Evolutionary conservation across 2,113 vertebrate genomes (phyloP).

Genomic region (Solenodon paradoxus): DNA sequence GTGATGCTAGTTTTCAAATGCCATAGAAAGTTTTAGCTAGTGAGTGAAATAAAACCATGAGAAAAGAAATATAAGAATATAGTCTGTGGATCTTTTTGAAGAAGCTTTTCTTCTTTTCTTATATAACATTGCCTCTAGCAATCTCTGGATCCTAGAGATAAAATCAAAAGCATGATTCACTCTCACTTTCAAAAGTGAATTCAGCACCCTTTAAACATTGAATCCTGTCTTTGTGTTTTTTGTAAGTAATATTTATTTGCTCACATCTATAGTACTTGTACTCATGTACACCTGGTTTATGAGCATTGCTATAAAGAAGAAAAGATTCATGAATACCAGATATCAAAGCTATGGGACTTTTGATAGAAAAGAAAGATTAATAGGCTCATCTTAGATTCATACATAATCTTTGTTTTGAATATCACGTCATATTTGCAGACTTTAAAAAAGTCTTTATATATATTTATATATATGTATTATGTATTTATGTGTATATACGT

Average conservation of each 20-base stretch:
- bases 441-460: too few relatives aligned
- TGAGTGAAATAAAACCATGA: constrained; percentile 71
- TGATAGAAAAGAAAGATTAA: background rate
- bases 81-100: constrained; percentile 71
- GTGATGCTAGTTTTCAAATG: constrained; percentile 48
- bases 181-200: constrained; percentile 59
- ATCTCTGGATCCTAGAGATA: constrained; percentile 50
- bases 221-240: constrained; percentile 29
- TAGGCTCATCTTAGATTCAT: background rate
- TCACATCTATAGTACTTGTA: background rate
- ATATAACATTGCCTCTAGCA: constrained; percentile 59
- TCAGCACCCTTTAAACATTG: constrained; percentile 38
- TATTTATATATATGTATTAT: too few relatives aligned
- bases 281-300: background rate
- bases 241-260: constrained; percentile 4
- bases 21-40: constrained; percentile 55
- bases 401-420: constrained; percentile 30
- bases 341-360: background rate
- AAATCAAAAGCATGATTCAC: constrained; percentile 70
- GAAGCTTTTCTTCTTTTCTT: constrained; percentile 8
- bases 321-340: background rate
- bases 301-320: background rate
- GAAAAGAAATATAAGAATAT: constrained; percentile 68
- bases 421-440: background rate
- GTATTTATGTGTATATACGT: too few relatives aligned